phyloP scores from a whole-genome alignment of 2,113 vertebrate genomes.

The Lichenostomus cassidix region DNA sequence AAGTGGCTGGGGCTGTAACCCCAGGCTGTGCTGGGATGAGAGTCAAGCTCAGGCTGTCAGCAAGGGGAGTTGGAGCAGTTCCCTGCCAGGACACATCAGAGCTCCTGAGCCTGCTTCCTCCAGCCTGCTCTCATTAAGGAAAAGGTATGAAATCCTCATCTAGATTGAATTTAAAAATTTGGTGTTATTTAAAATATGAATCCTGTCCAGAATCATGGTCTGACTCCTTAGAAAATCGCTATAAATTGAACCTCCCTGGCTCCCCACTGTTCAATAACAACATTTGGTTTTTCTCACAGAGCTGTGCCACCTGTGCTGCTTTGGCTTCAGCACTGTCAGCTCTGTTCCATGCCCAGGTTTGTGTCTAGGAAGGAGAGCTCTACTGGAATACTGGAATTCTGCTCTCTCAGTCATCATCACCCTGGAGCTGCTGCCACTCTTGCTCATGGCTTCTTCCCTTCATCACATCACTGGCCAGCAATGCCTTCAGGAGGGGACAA shows the following conservation, averaged over 20 bases:
- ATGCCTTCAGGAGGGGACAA: neutral
- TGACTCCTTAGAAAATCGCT: slow-evolving; percentile 13
- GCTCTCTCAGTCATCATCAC: neutral
- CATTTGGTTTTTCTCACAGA: neutral
- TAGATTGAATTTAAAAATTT: neutral
- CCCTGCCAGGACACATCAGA: slow-evolving; percentile 37
- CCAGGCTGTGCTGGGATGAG: neutral
- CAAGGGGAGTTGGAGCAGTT: slow-evolving; percentile 10
- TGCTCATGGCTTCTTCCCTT: accelerated
- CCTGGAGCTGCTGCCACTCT: neutral
- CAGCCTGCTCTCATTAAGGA: neutral
- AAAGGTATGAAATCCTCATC: slow-evolving; percentile 52
- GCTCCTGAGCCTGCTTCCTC: slow-evolving; percentile 2
- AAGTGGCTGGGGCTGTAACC: slow-evolving; percentile 11
- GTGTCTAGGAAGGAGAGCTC: neutral
- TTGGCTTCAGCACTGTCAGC: neutral
- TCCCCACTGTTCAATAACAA: neutral
- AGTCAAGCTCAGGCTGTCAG: slow-evolving; percentile 12
- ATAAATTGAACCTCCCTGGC: neutral
- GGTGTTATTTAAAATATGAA: slow-evolving; percentile 8
- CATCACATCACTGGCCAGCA: neutral
- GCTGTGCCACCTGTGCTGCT: neutral
- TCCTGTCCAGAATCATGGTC: neutral
- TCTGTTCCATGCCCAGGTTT: neutral
- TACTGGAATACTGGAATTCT: neutral